Percentiles rank a stretch among this genome's conserved stretches.
These are phyloP conservation scores for Agrochola circellaris DNA, from an alignment of 2,888 invertebrate species.

Conservation along the genomic window DNA sequence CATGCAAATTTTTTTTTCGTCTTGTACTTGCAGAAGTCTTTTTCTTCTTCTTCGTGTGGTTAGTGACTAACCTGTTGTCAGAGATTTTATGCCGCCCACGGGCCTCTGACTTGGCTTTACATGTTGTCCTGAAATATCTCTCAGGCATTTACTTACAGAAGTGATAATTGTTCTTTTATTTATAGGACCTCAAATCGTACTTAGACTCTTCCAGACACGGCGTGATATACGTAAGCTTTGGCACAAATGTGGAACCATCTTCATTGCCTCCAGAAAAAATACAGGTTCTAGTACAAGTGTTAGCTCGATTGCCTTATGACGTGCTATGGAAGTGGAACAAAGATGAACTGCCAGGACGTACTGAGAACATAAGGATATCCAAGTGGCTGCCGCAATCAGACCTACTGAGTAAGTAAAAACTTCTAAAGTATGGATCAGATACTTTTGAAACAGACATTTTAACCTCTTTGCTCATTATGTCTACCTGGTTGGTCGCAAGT, in stretches of 20 bases:
- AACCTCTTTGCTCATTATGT: too few species aligned
- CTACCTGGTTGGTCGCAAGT: neutral
- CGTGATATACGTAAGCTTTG: conserved; percentile 85
- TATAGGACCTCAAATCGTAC: conserved; percentile 79
- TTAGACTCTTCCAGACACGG: conserved; percentile 81
- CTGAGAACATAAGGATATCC: conserved; percentile 78
- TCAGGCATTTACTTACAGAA: too few species aligned
- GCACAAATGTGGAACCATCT: conserved; percentile 79
- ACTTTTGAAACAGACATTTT: neutral
- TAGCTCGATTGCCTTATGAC: conserved; percentile 80
- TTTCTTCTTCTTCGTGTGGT: too few species aligned
- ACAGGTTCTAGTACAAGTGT: conserved; percentile 73
- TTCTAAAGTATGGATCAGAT: neutral
- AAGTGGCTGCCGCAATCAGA: conserved; percentile 73
- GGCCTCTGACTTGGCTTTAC: too few species aligned
- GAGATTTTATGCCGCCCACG: too few species aligned
- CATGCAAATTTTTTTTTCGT: neutral
- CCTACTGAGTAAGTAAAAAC: conserved; percentile 32
- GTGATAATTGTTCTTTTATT: conserved; percentile 3
- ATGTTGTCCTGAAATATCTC: too few species aligned
- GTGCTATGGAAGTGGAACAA: conserved; percentile 78
- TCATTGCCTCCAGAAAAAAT: conserved; percentile 71
- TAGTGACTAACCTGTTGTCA: too few species aligned
- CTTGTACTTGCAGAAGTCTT: too few species aligned
- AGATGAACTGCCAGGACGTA: conserved; percentile 54